Evolutionary conservation across 1,140 invertebrate species (phyloP), one percentile per base, ranked within the genome.

Genomic region (Octopus sinensis): DNA sequence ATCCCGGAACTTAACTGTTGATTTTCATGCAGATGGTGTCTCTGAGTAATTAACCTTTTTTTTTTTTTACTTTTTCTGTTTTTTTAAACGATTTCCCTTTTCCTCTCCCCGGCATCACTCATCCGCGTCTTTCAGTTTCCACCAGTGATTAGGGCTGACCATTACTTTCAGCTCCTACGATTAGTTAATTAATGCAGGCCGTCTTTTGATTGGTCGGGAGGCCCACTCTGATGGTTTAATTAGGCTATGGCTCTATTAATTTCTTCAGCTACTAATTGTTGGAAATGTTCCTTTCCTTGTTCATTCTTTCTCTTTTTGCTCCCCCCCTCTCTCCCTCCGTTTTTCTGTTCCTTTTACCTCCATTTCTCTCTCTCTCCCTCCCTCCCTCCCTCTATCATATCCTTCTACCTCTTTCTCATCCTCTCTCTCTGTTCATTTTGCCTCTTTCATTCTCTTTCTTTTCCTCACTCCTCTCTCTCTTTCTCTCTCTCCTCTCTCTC

Each of bases 381-480:
- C 56, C 76, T 78, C 54, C 78, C 75, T 78, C 80, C 78, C 73
- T 54, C 51, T 68, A 6, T 68, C 73, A 53, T 43, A 78, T 13
- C 56, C 81, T 73, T 7, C 53, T 6, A 1, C n/a, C 76, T 53
- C 54, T 53, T 81, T 71, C 76, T 78, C 54, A 23, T 80, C 54
- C 62, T 71, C 53, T 53, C 56, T 17, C 43, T 23, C 62, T 62
- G 23, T 7, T 80, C 53, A n/a, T 54, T 80, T 78, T 80, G 52
- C 62, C 56, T 82, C 81, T 82, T 54, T 53, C 51, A 17, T 54
- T 81, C 81, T 80, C 23, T 80, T 54, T 82, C 79, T 68, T 30
- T 62, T 17, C 81, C 81, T 68, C 78, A 54, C 78, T 80, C 54
- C 56, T 54, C 53, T 53, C 78, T 76, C 56, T 43, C 43, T 54